Percentiles rank a stretch among this genome's conserved stretches.
These are phyloP conservation scores for Monopis laevigella DNA, from an alignment of 2,888 invertebrate genomes.

Conservation along the genomic window DNA sequence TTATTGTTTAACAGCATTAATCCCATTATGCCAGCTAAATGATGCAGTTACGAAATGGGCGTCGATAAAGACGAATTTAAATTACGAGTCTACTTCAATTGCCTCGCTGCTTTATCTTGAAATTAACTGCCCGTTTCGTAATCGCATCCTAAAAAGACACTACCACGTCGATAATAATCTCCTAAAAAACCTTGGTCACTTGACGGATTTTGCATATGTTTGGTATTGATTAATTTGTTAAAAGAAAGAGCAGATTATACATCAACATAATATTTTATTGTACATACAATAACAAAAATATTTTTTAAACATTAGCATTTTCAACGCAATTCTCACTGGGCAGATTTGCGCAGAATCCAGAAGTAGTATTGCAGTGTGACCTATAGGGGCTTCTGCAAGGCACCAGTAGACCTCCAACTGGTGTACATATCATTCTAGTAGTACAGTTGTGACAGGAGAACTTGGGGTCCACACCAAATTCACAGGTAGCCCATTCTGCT, in stretches of 20 bases:
- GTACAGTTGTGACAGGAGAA: conserved; percentile 35
- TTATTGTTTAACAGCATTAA: no score
- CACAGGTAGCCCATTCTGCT: conserved; percentile 29
- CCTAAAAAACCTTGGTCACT: no score
- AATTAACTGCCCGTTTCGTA: no score
- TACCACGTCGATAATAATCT: no score
- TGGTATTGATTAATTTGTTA: no score
- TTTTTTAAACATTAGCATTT: background rate
- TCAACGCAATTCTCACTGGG: background rate
- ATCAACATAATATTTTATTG: background rate
- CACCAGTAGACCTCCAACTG: conserved; percentile 31
- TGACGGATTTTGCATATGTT: no score
- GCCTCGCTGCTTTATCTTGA: no score
- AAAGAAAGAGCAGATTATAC: background rate
- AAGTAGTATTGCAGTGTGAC: conserved; percentile 28
- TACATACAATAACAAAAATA: background rate
- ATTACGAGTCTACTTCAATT: no score
- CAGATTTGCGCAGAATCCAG: background rate
- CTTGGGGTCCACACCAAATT: conserved; percentile 22
- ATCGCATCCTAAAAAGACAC: no score
- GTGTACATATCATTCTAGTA: conserved; percentile 36
- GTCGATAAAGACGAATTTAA: no score
- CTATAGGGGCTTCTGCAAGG: conserved; percentile 26
- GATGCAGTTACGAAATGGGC: no score
- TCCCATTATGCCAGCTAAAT: no score